Evolutionary conservation across 1,140 invertebrate species (phyloP), one percentile per base, ranked within the genome.

Genomic region (Sipha flava): DNA sequence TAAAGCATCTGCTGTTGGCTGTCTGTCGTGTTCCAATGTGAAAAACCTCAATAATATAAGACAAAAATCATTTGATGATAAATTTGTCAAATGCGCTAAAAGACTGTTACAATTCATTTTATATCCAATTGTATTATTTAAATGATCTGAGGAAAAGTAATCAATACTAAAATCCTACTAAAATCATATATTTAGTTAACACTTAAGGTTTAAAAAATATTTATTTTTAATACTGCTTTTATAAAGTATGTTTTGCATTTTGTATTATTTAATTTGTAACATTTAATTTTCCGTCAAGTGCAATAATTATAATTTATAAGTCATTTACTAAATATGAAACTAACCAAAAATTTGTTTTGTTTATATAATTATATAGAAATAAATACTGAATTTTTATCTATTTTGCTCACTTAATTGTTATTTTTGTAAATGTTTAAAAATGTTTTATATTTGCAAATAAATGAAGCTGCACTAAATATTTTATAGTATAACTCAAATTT

Each of bases 401-500:
- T 23, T 26, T 2, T 26, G 2, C 3, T n/a, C 10, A 70, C 47
- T 70, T 70, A 18, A 18, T 70, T 49, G 40, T n/a, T n/a, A n/a
- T n/a, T 43, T 43, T 43, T 43, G 14, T 43, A 12, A 6, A 43
- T 43, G 9, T 43, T 43, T 43, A 43, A 43, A 43, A 12, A 43
- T 43, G 40, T 5, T 1, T 10, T 12, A 43, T 43, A 9, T 43
- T 7, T 43, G 9, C 10, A 12, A 43, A 75, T 9, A 21, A 16
- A 77, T n/a, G n/a, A n/a, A n/a, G n/a, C n/a, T n/a, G n/a, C n/a
- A n/a, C n/a, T n/a, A 57, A 16, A 5, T 47, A 37, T 47, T 40
- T 43, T 43, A 43, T 87, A 43, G 40, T 43, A 43, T 43, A n/a
- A n/a, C n/a, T 43, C 40, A 43, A 43, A 5, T 43, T n/a, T n/a